Evolutionary conservation across 2,797 vertebrate species (phyloP), one percentile per base, ranked within the genome.

Genomic region (Pogonophryne albipinna): DNA sequence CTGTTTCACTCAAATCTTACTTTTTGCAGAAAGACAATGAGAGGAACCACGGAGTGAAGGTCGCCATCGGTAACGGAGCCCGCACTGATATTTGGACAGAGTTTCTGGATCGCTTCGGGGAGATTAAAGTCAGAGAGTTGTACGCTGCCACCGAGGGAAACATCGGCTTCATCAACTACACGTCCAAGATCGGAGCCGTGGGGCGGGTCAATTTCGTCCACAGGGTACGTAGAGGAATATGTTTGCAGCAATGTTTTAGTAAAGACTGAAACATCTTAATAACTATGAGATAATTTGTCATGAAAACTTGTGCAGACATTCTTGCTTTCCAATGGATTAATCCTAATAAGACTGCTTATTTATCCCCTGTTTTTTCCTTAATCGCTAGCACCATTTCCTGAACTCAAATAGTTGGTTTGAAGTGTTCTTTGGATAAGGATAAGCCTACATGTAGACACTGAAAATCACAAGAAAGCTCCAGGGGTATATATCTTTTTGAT

Each of bases 111-210:
- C 96, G 97, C 58, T 98, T 97, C 60, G 97, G 97, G 17, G 89
- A 96, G 68, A 95, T 97, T 55, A 69, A 80, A 17, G 88, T 98
- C 66, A 86, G 92, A 61, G 97, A 98, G 85, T 85, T 97, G 76
- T 98, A 99, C 6, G 97, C 94, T 0, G 89, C 97, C 45, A 98
- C 97, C 0, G 97, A 99, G 87, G 96, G 96, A 78, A 98, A 98
- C 83, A 86, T 97, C 8, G 94, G 94, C 58, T 97, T 98, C 88
- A 13, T 96, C 59, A 98, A 98, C 69, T 97, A 97, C 82, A 95
- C 95, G 0, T 93, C 94, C 63, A 98, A 96, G 90, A 86, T 96
- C 0, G 97, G 97, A 0, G 95, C 94, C 1, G 85, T 97, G 0
- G 97, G 97, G 19, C 93, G 96, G 63, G 34, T 90, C 16, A 97